phyloP scores from a whole-genome alignment of 2,888 invertebrate genomes.

The Stenchaetothrips biformis region DNA sequence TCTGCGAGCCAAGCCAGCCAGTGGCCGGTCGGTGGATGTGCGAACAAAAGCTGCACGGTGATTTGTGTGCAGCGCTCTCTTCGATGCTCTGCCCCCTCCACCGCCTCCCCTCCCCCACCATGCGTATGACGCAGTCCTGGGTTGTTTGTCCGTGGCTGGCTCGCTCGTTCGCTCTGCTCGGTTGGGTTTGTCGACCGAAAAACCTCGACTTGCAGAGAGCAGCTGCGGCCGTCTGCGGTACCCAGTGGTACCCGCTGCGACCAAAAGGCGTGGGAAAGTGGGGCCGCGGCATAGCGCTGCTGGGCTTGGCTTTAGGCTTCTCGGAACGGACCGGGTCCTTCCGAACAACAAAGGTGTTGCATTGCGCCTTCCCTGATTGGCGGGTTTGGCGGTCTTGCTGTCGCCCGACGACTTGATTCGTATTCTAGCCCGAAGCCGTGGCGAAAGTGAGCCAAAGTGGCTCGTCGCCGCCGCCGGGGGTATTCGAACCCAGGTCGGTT shows the following conservation, averaged over 20 bases:
- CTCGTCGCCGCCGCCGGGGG: too few species aligned
- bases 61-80: slow-evolving; percentile 41
- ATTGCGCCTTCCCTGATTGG: background rate
- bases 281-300: too few species aligned
- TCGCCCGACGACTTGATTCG: background rate
- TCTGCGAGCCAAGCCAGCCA: background rate
- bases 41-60: slow-evolving; percentile 39
- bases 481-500: too few species aligned
- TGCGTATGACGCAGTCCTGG: background rate
- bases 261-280: background rate
- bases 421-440: background rate
- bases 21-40: background rate
- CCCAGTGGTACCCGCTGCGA: background rate
- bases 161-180: background rate
- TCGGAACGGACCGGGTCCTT: too few species aligned
- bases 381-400: background rate
- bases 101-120: slow-evolving; percentile 30
- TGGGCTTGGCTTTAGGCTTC: too few species aligned
- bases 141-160: slow-evolving; percentile 11
- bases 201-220: background rate
- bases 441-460: background rate
- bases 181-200: slow-evolving; percentile 11
- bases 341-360: too few species aligned
- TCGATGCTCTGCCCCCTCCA: slow-evolving; percentile 50
- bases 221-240: background rate